A percentile compares a stretch with the other conserved stretches of the same genome.
These are phyloP conservation scores for Galerucella nymphaeae DNA, from an alignment of 2,888 invertebrate species.

Conservation along the genomic window DNA sequence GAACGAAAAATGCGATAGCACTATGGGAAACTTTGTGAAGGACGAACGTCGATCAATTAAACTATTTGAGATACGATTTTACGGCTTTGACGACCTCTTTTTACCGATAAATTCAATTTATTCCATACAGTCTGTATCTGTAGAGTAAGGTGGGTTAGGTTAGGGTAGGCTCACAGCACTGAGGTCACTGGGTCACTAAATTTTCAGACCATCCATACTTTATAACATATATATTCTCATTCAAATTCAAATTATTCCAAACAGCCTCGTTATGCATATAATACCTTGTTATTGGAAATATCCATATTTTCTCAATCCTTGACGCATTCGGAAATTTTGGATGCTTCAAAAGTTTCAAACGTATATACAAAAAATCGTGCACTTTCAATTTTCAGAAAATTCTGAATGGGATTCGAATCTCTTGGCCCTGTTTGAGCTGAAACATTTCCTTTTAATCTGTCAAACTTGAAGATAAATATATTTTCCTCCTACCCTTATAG, in stretches of 20 bases:
- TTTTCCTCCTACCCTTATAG: too few species aligned
- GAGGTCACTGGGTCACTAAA: too few species aligned
- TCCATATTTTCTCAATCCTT: too few species aligned
- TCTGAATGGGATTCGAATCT: too few species aligned
- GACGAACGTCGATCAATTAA: slow-evolving; percentile 9
- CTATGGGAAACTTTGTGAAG: neutral
- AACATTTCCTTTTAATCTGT: neutral
- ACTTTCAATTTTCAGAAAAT: neutral
- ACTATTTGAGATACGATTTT: slow-evolving; percentile 9
- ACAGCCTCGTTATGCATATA: too few species aligned
- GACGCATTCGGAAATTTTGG: neutral
- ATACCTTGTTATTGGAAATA: too few species aligned
- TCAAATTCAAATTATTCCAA: too few species aligned
- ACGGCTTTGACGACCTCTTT: neutral
- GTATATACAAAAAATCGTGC: neutral
- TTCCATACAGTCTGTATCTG: too few species aligned
- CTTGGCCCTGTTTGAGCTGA: neutral
- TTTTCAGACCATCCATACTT: too few species aligned
- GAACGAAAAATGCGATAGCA: neutral
- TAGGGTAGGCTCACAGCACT: too few species aligned
- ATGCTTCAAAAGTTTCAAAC: neutral
- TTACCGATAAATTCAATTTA: slow-evolving; percentile 1
- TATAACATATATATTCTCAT: too few species aligned
- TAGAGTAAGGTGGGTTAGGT: too few species aligned
- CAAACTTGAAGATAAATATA: neutral